Percentiles rank a stretch among this genome's conserved stretches.
Evolutionary conservation across 2,888 invertebrate genomes (phyloP).

Genomic region (Nemotelus pantherinus): DNA sequence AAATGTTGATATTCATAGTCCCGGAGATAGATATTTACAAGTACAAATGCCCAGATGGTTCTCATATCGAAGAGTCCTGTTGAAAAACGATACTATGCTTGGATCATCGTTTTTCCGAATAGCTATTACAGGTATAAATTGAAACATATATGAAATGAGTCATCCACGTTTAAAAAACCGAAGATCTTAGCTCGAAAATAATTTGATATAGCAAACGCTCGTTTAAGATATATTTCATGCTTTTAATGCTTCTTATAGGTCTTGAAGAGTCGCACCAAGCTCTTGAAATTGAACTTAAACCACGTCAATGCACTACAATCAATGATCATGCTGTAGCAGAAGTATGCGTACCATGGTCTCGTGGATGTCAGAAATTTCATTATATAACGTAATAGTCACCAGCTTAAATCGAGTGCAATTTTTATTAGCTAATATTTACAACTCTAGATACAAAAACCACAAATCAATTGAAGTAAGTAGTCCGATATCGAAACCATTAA

Average conservation of each 20-base stretch:
- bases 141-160: conserved; percentile 2
- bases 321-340: conserved; percentile 70
- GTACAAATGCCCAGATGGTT: conserved; percentile 63
- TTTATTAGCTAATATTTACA: not conserved
- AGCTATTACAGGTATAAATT: conserved; percentile 64
- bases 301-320: conserved; percentile 65
- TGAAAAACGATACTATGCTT: conserved; percentile 68
- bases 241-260: conserved; percentile 53
- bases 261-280: conserved; percentile 71
- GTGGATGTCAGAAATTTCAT: conserved; percentile 70
- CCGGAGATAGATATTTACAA: conserved; percentile 62
- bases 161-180: too few species aligned
- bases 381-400: conserved; percentile 69
- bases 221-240: too few species aligned
- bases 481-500: conserved; percentile 67
- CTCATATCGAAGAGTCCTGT: conserved; percentile 60
- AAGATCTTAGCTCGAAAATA: too few species aligned
- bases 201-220: too few species aligned
- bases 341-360: conserved; percentile 74
- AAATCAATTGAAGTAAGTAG: conserved; percentile 70
- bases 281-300: conserved; percentile 70
- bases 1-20: conserved; percentile 73
- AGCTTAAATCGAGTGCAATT: conserved; percentile 10
- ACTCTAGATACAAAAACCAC: conserved; percentile 56
- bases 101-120: conserved; percentile 72